Evolutionary conservation across 2,888 invertebrate genomes (phyloP), one percentile per base, ranked within the genome.

Genomic region (Sarcophaga subvicina): DNA sequence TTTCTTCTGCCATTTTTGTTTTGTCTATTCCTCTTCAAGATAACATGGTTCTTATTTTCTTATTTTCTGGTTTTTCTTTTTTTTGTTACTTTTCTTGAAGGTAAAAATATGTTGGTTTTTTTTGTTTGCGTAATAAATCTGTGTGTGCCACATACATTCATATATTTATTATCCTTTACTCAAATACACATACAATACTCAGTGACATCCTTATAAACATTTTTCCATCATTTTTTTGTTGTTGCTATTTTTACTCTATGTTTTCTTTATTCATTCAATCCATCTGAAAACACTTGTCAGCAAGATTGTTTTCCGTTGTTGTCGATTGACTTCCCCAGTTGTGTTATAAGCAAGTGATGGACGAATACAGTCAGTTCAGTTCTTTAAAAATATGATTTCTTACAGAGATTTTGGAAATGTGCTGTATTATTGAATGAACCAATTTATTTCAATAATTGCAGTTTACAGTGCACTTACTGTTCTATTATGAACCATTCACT

Each of bases 261-360:
- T 37, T 37, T 45, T 47, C 22, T 22, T 54, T 49, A 72, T 80
- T 78, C 67, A 72, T 54, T 63, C 62, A 76, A 76, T 54, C 17
- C 49, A 83, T 67, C 59, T 45, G 25, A 60, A 70, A 84, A 80
- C 78, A 84, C 82, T 88, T 83, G 80, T 83, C 80, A 83, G 54
- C 59, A 72, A 67, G 71, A 72, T 75, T 73, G 69, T 76, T 76
- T 71, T 78, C 69, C 49, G 49, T 60, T 72, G 25, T 71, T 87
- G 78, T 81, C 79, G 47, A 71, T 84, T 54, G 78, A 49, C 54
- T 54, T 54, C 5, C 14, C 3, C 54, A 54, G 17, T 17, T 54
- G 54, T 54, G 54, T 49, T 49, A 49, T 49, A 49, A 49, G 49
- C 3, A 49, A 49, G 4, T 49, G 49, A 49, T 49, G 49, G 49